Conservation (phyloP, 2,797 vertebrate species). For the Scarus forsteni region DNA sequence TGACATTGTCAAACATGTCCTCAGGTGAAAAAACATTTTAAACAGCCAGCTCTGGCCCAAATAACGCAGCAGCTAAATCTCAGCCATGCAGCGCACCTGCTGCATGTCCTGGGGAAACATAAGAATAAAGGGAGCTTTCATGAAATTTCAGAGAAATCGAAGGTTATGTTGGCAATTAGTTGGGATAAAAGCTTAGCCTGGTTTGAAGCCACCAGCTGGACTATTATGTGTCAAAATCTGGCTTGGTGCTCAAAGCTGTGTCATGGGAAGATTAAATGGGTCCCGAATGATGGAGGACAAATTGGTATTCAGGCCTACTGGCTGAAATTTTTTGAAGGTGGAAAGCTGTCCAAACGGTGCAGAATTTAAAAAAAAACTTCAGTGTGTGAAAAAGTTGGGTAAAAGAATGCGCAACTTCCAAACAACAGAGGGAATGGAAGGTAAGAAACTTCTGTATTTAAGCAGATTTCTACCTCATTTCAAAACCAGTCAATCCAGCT, state of each 20-base stretch:
- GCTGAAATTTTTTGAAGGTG: constrained; percentile 9
- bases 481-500: not conserved
- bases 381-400: not conserved
- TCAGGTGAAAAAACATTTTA: constrained; percentile 23
- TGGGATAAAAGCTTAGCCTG: constrained; percentile 47
- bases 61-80: constrained; percentile 17
- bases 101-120: constrained; percentile 37
- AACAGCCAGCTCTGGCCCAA: not conserved
- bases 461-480: not conserved
- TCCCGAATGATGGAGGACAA: constrained; percentile 38
- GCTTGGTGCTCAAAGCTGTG: constrained; percentile 43
- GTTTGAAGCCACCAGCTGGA: constrained; percentile 65
- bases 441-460: not conserved
- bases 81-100: constrained; percentile 39
- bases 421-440: not conserved
- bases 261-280: constrained; percentile 56
- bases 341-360: constrained; percentile 7
- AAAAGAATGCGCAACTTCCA: not conserved
- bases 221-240: constrained; percentile 54
- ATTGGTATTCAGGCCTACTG: constrained; percentile 30
- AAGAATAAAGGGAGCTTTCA: constrained; percentile 9
- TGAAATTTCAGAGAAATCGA: constrained; percentile 44
- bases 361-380: not conserved
- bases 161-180: constrained; percentile 60
- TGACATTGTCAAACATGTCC: constrained; percentile 21